Base-by-base conservation (phyloP, 2,888 invertebrate species). In the Trisateles emortualis region DNA sequence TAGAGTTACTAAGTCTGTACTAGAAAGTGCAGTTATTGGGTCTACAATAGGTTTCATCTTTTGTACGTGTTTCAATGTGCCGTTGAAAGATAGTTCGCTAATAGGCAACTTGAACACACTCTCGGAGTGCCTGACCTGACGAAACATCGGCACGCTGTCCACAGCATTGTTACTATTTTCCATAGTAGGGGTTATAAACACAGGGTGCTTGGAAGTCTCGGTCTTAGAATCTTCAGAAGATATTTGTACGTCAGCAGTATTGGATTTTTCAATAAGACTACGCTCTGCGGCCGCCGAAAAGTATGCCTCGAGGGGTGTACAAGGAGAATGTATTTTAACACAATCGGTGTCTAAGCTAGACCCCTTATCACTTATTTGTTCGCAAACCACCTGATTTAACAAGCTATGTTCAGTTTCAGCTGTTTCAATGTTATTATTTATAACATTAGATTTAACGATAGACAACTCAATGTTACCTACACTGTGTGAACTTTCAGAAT, bases 131-230 rank as follows among this genome's bases (percentile, higher is more conserved):
- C 81, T 81, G n/a, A 83, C 80, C 64, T 85, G 81, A 64, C 81
- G 82, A 46, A 90, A 92, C 79, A 90, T 71, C 0, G 88, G 90
- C 33, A 88, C 89, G 64, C 89, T 87, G 53, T 93, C 93, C 2
- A 92, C 88, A 3, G 93, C 93, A 81, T 93, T 93, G 62, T 90
- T 93, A 59, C 93, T 93, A 55, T 93, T 93, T 71, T 93, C 93
- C 93, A 93, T 93, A 40, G 90, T 92, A 57, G 92, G 88, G 68
- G 90, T 87, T 81, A 92, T 86, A 40, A 92, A 90, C 42, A 90
- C 79, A 16, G 90, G 85, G 41, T 83, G 84, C 55, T 87, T 88
- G 56, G 81, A 78, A 48, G 71, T 65, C 54, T 80, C 82, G 5
- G 77, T 78, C 70, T 86, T 89, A 0, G 85, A 87, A 51, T 91